Evolutionary conservation across 1,140 invertebrate genomes (phyloP), one percentile per base, ranked within the genome.

Genomic region (Drosophila kurseongensis): DNA sequence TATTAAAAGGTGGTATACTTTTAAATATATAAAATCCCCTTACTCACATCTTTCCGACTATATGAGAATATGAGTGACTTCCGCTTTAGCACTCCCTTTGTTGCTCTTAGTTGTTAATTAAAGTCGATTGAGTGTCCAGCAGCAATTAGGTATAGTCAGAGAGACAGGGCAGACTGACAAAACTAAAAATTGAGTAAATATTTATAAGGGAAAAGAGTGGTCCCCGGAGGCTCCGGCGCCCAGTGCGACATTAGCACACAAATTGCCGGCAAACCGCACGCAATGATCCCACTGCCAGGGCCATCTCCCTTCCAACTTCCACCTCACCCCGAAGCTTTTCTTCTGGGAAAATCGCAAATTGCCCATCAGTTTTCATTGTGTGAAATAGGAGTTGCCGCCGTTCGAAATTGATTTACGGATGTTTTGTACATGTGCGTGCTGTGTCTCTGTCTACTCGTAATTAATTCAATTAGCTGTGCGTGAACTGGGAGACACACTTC

Each of bases 391-490:
- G 65, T 45, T 32, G 55, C 55, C 69, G 82, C 80, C 79, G 71
- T 62, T 74, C 40, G 44, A 74, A 89, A 88, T 88, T 88, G 80
- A 92, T 92, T 85, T 81, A 88, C 79, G 84, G 67, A 60, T 93
- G 86, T 92, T 78, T 32, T 41, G 50, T 52, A 27, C 4, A n/a
- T 61, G 54, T 61, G 62, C 76, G 61, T 69, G 54, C 68, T 67
- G 63, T 62, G 45, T 65, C 73, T 52, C 54, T 63, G 60, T 71
- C 78, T 82, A 68, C 71, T 69, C 59, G 72, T 77, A 88, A 88
- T 88, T 88, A 88, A 88, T 89, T 88, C 84, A 88, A 88, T 88
- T 88, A 88, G 59, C 67, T 75, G 76, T 86, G 78, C 80, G 82
- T 81, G 85, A 75, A 78, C 16, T 23, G 56, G 36, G 50, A 69